These are phyloP conservation scores for Cantharis nigra DNA, from an alignment of 2,888 invertebrate species.

Conservation along the genomic window DNA sequence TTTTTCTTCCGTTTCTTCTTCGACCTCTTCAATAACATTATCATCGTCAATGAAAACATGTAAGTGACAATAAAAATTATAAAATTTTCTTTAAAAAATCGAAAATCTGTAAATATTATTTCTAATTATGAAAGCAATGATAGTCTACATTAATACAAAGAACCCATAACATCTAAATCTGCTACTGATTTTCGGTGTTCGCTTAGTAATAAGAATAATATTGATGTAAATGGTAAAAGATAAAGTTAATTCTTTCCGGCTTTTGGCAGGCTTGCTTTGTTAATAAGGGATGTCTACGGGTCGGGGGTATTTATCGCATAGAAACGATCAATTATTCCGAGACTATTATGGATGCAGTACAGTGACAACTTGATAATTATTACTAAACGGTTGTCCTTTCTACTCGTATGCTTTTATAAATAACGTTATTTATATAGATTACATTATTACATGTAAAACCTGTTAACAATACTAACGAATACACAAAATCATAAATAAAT, in stretches of 20 bases:
- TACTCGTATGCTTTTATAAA: slow-evolving; percentile 5
- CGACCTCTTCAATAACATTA: too few species aligned
- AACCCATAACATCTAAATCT: neutral
- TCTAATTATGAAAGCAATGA: too few species aligned
- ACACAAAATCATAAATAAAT: slow-evolving; percentile 2
- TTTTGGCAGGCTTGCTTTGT: slow-evolving; percentile 9
- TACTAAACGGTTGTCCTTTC: slow-evolving; percentile 36
- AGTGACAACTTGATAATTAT: slow-evolving; percentile 41
- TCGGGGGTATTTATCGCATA: slow-evolving; percentile 16
- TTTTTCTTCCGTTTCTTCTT: too few species aligned
- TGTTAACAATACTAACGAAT: slow-evolving; percentile 4
- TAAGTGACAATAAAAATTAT: too few species aligned
- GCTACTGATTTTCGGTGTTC: neutral
- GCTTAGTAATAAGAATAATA: neutral
- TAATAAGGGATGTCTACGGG: slow-evolving; percentile 16
- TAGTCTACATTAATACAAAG: neutral
- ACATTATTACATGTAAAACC: slow-evolving; percentile 4
- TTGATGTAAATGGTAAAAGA: neutral
- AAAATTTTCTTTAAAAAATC: too few species aligned
- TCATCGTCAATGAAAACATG: too few species aligned
- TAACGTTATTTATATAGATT: slow-evolving; percentile 11
- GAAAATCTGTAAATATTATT: too few species aligned
- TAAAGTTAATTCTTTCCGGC: neutral
- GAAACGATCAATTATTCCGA: slow-evolving; percentile 18
- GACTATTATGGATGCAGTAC: slow-evolving; percentile 23